Evolutionary conservation across 2,113 vertebrate genomes (phyloP).

Genomic region (Odocoileus hemionus): DNA sequence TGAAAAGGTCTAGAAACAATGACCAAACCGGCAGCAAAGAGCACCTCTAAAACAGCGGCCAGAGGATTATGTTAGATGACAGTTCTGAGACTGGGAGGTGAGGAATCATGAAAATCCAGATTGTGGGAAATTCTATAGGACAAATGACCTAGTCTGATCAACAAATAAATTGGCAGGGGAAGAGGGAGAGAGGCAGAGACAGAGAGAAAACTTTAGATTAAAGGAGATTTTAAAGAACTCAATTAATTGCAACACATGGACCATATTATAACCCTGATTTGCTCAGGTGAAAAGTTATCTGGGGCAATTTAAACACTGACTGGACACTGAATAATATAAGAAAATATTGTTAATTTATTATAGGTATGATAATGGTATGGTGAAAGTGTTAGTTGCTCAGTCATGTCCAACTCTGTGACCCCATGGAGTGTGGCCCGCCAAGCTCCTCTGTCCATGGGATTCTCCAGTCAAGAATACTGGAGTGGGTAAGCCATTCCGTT

Average conservation of each 20-base stretch:
- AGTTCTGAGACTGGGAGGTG: not conserved
- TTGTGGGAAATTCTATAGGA: not conserved
- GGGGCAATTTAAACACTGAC: not conserved
- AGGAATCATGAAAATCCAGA: not conserved
- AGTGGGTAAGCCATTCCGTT: not conserved
- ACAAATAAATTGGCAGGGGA: not conserved
- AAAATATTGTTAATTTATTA: not conserved
- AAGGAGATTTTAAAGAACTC: not conserved
- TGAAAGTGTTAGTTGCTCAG: not conserved
- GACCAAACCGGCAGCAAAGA: not conserved
- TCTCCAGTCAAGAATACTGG: not conserved
- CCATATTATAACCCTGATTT: not conserved
- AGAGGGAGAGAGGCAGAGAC: not conserved
- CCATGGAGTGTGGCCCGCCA: not conserved
- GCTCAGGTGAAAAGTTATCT: not conserved
- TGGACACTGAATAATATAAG: not conserved
- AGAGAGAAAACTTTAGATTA: not conserved
- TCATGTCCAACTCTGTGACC: accelerated
- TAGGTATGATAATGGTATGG: not conserved
- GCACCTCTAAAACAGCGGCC: not conserved
- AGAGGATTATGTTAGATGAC: not conserved
- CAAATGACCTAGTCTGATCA: not conserved
- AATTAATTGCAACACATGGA: not conserved
- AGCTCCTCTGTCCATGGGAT: not conserved
- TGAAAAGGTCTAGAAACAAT: not conserved